Evolutionary conservation across 2,113 vertebrate genomes (phyloP).

Genomic region (Halcyon senegalensis): DNA sequence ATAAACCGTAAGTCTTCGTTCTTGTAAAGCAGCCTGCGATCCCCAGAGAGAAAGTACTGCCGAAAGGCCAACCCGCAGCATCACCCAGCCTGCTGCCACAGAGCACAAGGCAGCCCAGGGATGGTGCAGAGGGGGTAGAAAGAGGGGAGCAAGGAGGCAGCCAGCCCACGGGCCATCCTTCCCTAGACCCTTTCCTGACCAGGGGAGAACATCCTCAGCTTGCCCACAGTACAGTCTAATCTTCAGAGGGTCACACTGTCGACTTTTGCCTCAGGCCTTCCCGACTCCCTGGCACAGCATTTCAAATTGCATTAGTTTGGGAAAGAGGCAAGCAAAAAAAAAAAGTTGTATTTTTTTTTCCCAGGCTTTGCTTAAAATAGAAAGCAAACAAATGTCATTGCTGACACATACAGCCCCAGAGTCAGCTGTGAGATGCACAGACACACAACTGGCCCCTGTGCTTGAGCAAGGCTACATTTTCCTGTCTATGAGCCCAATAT

Average conservation of each 20-base stretch:
- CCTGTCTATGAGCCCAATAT: neutral
- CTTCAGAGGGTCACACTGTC: neutral
- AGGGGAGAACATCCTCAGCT: neutral
- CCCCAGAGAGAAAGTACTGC: neutral
- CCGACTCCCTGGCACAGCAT: neutral
- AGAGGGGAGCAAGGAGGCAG: neutral
- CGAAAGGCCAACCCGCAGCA: neutral
- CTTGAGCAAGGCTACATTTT: neutral
- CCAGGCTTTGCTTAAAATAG: conserved; percentile 30
- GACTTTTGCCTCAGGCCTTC: neutral
- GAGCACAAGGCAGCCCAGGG: neutral
- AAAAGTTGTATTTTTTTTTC: neutral
- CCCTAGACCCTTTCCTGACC: neutral
- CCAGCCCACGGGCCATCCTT: neutral
- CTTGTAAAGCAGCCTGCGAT: neutral
- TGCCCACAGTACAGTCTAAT: neutral
- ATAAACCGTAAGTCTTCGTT: neutral
- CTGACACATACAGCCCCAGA: neutral
- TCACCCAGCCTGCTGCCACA: neutral
- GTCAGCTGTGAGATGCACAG: neutral
- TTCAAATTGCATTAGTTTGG: conserved; percentile 6
- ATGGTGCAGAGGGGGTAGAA: neutral
- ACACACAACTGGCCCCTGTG: neutral
- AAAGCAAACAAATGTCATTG: neutral
- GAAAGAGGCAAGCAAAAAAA: neutral